phyloP scores from a whole-genome alignment of 2,113 vertebrate genomes.

The Varanus komodoensis region DNA sequence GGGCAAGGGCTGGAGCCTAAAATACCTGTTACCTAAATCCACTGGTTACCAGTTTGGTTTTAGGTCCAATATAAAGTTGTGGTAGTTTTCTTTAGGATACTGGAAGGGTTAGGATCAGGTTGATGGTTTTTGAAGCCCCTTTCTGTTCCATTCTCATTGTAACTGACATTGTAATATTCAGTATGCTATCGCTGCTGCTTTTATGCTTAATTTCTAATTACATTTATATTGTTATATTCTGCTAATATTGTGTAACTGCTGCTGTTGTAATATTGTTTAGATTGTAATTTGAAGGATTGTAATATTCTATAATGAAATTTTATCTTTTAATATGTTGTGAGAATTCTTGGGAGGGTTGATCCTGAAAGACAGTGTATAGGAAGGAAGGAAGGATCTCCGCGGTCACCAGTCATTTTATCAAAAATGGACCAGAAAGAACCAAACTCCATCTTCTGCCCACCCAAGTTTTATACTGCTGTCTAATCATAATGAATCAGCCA shows the following conservation, averaged over 20 bases:
- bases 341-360: neutral
- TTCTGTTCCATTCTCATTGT: neutral
- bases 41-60: too few species aligned
- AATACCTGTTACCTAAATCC: too few species aligned
- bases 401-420: neutral
- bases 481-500: conserved; percentile 7
- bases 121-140: neutral
- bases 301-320: neutral
- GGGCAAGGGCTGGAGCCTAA: too few species aligned
- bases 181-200: neutral
- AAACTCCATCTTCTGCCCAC: neutral
- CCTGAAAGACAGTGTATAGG: neutral
- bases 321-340: neutral
- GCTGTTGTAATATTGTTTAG: neutral
- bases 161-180: neutral
- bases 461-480: neutral
- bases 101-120: too few species aligned
- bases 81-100: too few species aligned
- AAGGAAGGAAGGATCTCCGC: neutral
- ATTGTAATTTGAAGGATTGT: neutral
- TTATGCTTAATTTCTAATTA: neutral
- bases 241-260: too few species aligned
- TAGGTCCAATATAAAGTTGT: too few species aligned
- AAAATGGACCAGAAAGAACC: neutral
- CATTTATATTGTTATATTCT: too few species aligned